Base-by-base conservation (phyloP, 2,888 invertebrate genomes). In the Mimas tiliae region DNA sequence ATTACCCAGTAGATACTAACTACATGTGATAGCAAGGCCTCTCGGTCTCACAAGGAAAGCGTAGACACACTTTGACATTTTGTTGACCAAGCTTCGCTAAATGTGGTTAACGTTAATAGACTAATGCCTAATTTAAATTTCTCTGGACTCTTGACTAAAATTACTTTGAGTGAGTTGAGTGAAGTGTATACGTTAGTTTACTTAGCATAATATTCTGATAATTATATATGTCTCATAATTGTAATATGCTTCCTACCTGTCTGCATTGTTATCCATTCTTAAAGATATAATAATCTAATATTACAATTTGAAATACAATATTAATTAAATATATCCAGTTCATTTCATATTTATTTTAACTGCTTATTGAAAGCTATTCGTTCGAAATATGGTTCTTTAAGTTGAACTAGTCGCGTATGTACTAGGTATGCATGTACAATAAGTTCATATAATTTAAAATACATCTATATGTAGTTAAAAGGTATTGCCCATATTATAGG, bases 31-130 rank as follows among this genome's bases (percentile, higher is more conserved):
- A 27, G 27, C 27, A 27, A 27, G 4, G 4, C 1, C 27, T 27
- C 27, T 27, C 2, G 27, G 27, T 27, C 27, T 4, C 2, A 4
- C 27, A n/a, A n/a, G n/a, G n/a, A n/a, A n/a, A 64, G 34, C 34
- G 34, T 34, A 3, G 7, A 3, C 34, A 7, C 34, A 6, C 6
- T 34, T 38, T 38, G n/a, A 58, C 16, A 45, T 58, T 33, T 68
- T 73, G 64, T 69, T 70, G 66, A 70, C 78, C 69, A 76, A 75
- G 73, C 74, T 70, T 62, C 21, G 21, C 27, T 69, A 73, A 73
- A 71, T 79, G 74, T 69, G 67, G 67, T 74, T 38, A 9, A 34
- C 16, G 14, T 27, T 27, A n/a, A n/a, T n/a, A 4, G n/a, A n/a
- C 16, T 16, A 1, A 16, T 48, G 7, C 2, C 0, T 7, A n/a